These are phyloP conservation scores for Neodiprion virginianus DNA, from an alignment of 1,140 invertebrate genomes.

Conservation along the genomic window DNA sequence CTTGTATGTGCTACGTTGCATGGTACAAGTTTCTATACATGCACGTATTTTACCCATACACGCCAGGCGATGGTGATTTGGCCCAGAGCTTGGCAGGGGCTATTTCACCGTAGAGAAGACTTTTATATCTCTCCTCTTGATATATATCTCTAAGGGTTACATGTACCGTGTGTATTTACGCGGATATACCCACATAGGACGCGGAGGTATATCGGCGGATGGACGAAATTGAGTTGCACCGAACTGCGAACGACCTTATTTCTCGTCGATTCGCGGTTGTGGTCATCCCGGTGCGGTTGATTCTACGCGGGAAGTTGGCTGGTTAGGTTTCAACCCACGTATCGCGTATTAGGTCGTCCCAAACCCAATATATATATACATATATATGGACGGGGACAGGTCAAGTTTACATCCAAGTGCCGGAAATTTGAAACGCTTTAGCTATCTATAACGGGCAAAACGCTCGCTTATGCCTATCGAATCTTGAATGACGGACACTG, in stretches of 20 bases:
- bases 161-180: constrained; percentile 33
- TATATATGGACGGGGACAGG: constrained; percentile 16
- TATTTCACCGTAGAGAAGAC: background rate
- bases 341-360: constrained; percentile 11
- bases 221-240: constrained; percentile 46
- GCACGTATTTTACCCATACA: background rate
- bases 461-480: background rate
- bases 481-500: constrained; percentile 20
- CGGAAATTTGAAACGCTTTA: constrained; percentile 29
- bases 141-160: constrained; percentile 31
- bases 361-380: constrained; percentile 25
- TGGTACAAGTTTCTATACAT: background rate
- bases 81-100: background rate
- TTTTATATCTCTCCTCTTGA: constrained; percentile 21
- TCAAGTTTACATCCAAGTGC: constrained; percentile 19
- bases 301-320: constrained; percentile 18
- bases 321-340: constrained; percentile 28
- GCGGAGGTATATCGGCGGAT: background rate
- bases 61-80: background rate
- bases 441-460: background rate
- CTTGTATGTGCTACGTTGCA: background rate
- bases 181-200: background rate
- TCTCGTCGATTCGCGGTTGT: constrained; percentile 20
- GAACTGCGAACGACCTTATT: constrained; percentile 49
- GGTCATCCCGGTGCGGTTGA: background rate